Percentiles rank a stretch among this genome's conserved stretches.
Conservation (phyloP, 1,140 invertebrate genomes). For the Orius insidiosus region DNA sequence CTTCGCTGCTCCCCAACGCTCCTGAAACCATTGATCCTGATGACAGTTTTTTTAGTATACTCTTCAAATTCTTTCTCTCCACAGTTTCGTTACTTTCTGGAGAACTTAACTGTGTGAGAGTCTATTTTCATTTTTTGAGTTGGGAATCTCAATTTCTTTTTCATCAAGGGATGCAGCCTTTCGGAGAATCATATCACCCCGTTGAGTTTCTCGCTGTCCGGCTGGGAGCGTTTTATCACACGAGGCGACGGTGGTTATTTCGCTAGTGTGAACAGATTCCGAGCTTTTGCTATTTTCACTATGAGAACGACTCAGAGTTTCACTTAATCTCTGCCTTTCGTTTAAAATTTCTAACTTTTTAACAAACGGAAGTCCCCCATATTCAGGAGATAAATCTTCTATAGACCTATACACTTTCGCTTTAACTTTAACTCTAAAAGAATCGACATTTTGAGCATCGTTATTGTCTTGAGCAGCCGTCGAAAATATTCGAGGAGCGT, state of each 20-base stretch:
- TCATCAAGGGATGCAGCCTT: no score
- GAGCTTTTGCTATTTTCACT: conserved; percentile 1
- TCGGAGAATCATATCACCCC: no score
- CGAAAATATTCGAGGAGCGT: background rate
- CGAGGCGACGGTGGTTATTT: background rate
- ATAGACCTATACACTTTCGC: conserved; percentile 45
- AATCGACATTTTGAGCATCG: conserved; percentile 12
- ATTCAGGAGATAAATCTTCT: conserved; percentile 73
- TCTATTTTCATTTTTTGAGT: background rate
- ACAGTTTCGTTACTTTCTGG: conserved; percentile 68
- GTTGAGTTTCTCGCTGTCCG: conserved; percentile 11
- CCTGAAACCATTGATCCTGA: conserved; percentile 15
- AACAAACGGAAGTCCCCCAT: conserved; percentile 68
- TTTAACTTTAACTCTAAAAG: background rate
- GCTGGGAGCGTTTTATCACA: background rate
- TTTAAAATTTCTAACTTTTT: conserved; percentile 76
- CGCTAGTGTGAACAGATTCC: background rate
- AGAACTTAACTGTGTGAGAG: conserved; percentile 22
- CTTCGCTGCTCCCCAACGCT: conserved; percentile 27
- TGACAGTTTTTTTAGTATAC: conserved; percentile 66
- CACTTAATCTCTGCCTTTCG: conserved; percentile 67
- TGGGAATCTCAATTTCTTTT: no score
- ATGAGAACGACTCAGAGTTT: conserved; percentile 22
- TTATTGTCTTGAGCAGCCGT: conserved; percentile 11
- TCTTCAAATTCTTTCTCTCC: conserved; percentile 63